phyloP scores from a whole-genome alignment of 1,140 invertebrate species.

The Aplysia californica region DNA sequence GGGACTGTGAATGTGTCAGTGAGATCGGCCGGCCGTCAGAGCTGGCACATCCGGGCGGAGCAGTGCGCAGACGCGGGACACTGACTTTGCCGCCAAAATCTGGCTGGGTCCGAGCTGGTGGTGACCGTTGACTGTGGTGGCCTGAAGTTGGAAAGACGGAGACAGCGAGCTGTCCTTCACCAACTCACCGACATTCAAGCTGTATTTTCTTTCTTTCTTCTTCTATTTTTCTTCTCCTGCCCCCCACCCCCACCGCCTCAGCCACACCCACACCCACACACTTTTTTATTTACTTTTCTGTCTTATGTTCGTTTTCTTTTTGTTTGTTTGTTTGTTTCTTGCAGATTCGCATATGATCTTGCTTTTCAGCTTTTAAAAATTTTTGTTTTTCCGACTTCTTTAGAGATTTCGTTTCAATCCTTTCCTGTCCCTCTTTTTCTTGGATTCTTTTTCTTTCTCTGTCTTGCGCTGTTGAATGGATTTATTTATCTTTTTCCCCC shows the following conservation, averaged over 20 bases:
- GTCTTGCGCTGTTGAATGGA: neutral
- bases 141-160: neutral
- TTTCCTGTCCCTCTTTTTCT: neutral
- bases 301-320: neutral
- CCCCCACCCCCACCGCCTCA: too few relatives aligned
- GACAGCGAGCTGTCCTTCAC: neutral
- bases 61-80: neutral
- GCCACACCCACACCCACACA: too few relatives aligned
- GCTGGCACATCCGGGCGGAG: neutral
- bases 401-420: neutral
- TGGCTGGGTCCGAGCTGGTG: too few relatives aligned
- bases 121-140: too few relatives aligned
- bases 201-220: too few relatives aligned
- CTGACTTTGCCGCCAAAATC: too few relatives aligned
- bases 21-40: neutral
- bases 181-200: too few relatives aligned
- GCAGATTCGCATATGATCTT: neutral
- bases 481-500: neutral
- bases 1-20: neutral
- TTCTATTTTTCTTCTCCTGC: too few relatives aligned
- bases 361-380: too few relatives aligned
- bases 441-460: neutral
- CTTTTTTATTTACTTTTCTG: too few relatives aligned
- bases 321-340: neutral
- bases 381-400: too few relatives aligned